Evolutionary conservation across 2,797 vertebrate genomes (phyloP).

Genomic region (Petrocephalus schoutedeni): DNA sequence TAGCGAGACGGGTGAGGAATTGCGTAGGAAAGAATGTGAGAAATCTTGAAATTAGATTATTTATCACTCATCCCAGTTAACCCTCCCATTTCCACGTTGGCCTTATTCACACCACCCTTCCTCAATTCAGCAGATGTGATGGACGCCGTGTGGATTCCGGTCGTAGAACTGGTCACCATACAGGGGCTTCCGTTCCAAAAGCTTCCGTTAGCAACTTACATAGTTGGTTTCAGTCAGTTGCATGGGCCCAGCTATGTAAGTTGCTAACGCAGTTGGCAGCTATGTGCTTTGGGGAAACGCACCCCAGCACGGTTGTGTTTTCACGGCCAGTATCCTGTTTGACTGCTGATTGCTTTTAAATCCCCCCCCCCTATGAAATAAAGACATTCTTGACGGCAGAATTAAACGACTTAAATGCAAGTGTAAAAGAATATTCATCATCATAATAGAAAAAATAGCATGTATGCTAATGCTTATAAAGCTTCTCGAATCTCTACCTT

Average conservation of each 20-base stretch:
- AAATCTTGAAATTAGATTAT: constrained; percentile 30
- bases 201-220: no score
- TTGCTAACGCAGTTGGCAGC: no score
- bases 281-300: no score
- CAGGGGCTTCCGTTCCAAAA: background rate
- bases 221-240: no score
- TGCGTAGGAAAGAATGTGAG: constrained; percentile 17
- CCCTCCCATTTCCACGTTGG: constrained; percentile 37
- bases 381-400: constrained; percentile 8
- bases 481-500: background rate
- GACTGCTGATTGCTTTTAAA: constrained; percentile 16
- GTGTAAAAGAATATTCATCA: background rate
- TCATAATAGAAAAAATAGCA: background rate
- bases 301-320: background rate
- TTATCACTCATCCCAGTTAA: constrained; percentile 34
- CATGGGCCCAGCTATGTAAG: no score
- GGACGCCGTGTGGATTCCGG: constrained; percentile 32
- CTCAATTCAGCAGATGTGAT: constrained; percentile 23
- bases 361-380: constrained; percentile 10
- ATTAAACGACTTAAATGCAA: background rate
- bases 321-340: background rate
- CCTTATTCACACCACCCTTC: background rate
- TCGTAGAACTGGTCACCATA: constrained; percentile 31
- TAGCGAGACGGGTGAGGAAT: constrained; percentile 13
- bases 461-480: background rate